Percentiles rank a stretch among this genome's conserved stretches.
phyloP scores from a whole-genome alignment of 2,888 invertebrate species.

The Trissolcus brochymenae region DNA sequence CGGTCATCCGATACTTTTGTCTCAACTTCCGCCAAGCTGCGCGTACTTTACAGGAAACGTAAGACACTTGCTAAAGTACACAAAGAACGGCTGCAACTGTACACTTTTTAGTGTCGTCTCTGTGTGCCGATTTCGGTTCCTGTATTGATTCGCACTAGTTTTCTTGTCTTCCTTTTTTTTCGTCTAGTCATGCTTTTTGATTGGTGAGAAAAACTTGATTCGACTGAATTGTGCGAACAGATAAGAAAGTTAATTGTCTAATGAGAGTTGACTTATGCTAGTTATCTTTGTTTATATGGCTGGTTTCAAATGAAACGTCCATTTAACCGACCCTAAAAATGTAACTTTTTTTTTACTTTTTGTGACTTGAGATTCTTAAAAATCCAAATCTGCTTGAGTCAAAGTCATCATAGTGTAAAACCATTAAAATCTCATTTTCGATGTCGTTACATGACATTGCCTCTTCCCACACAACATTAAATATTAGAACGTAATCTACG shows the following conservation, averaged over 20 bases:
- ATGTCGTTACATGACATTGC: slow-evolving; percentile 31
- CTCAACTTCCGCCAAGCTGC: slow-evolving; percentile 33
- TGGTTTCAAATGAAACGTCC: no score
- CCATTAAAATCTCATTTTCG: slow-evolving; percentile 53
- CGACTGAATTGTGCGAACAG: not conserved
- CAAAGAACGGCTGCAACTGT: slow-evolving; percentile 18
- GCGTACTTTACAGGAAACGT: slow-evolving; percentile 28
- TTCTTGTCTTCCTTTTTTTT: not conserved
- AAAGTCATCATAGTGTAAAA: slow-evolving; percentile 20
- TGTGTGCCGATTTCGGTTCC: slow-evolving; percentile 13
- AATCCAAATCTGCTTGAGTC: slow-evolving; percentile 27
- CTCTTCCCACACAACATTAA: slow-evolving; percentile 45
- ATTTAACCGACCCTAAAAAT: no score
- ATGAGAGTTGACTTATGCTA: not conserved
- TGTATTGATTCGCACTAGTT: not conserved
- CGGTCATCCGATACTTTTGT: slow-evolving; percentile 44
- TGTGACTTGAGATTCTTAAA: not conserved
- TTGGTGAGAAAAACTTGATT: not conserved
- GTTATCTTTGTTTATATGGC: no score
- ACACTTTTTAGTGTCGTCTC: slow-evolving; percentile 15
- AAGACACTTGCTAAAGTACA: slow-evolving; percentile 36
- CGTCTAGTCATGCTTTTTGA: not conserved
- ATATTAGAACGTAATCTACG: slow-evolving; percentile 48
- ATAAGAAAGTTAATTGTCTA: slow-evolving; percentile 9
- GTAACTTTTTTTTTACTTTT: no score